phyloP scores from a whole-genome alignment of 2,113 vertebrate genomes.

The Anser brachyrhynchus region DNA sequence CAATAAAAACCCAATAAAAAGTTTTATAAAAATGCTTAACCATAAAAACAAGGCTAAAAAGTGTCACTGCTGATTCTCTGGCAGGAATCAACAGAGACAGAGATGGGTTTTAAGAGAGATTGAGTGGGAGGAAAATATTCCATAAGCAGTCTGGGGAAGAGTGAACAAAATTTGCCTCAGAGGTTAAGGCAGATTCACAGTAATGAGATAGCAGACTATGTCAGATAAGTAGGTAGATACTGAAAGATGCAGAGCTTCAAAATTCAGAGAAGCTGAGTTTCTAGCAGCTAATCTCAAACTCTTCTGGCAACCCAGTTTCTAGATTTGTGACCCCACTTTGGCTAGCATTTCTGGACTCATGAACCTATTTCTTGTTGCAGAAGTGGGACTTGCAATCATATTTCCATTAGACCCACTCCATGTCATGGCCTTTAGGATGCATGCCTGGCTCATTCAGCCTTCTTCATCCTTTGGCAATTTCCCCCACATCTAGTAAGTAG shows the following conservation, averaged over 20 bases:
- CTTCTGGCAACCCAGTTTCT: neutral
- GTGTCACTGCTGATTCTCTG: slow-evolving; percentile 19
- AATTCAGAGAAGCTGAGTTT: neutral
- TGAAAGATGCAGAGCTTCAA: neutral
- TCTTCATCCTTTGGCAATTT: neutral
- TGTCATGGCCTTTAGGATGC: neutral
- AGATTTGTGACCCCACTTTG: neutral
- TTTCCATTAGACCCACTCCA: neutral
- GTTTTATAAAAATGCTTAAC: slow-evolving; percentile 37
- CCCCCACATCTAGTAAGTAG: neutral
- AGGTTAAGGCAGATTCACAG: slow-evolving; percentile 33
- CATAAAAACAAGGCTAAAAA: slow-evolving; percentile 33
- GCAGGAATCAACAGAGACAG: slow-evolving; percentile 38
- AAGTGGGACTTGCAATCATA: neutral
- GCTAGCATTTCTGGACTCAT: neutral
- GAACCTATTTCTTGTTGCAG: neutral
- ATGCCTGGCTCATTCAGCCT: neutral
- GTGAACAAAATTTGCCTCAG: slow-evolving; percentile 47
- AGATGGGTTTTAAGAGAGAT: slow-evolving; percentile 1
- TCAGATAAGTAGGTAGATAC: slow-evolving; percentile 14
- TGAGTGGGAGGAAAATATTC: slow-evolving; percentile 37
- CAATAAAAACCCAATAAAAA: slow-evolving; percentile 44
- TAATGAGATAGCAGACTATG: slow-evolving; percentile 21
- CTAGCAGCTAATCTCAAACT: neutral
- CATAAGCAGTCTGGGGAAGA: slow-evolving; percentile 14